A percentile compares a stretch with the other conserved stretches of the same genome.
Conservation (phyloP, 92 coral and sea anemone genomes). For the Chrysogorgia sp. region DNA sequence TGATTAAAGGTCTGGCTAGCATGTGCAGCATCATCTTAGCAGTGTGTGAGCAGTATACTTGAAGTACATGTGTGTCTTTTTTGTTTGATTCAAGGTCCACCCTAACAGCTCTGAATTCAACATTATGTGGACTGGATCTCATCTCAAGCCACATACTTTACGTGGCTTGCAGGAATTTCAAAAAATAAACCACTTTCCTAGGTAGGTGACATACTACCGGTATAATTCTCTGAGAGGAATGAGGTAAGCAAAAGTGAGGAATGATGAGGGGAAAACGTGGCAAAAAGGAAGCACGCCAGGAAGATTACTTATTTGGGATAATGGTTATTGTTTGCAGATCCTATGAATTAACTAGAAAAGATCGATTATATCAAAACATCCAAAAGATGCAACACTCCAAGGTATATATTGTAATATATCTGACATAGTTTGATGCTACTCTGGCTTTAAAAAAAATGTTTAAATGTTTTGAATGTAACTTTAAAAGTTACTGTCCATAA, state of each 20-base stretch:
- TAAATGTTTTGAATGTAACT: no score
- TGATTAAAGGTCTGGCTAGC: no score
- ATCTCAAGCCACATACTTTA: constrained; percentile 87
- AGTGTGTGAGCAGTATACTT: background rate
- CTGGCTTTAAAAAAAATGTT: no score
- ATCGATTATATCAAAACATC: constrained; percentile 85
- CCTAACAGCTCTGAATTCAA: constrained; percentile 98
- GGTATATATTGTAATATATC: constrained; percentile 50
- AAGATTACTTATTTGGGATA: no score
- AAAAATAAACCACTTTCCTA: constrained; percentile 96
- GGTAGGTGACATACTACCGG: constrained; percentile 62
- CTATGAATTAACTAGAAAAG: constrained; percentile 94
- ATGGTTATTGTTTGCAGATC: constrained; percentile 75
- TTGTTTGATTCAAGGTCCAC: constrained; percentile 75
- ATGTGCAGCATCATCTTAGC: background rate
- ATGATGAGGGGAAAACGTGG: no score
- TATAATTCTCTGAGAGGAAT: no score
- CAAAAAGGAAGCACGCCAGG: no score
- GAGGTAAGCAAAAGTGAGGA: background rate
- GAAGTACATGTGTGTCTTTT: background rate
- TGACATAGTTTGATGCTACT: no score
- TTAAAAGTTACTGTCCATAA: no score
- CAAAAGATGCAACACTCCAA: constrained; percentile 93
- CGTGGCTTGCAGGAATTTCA: constrained; percentile 98
- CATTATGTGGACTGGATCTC: constrained; percentile 99